phyloP scores from a whole-genome alignment of 2,888 invertebrate genomes.

The Yponomeuta evonymella region DNA sequence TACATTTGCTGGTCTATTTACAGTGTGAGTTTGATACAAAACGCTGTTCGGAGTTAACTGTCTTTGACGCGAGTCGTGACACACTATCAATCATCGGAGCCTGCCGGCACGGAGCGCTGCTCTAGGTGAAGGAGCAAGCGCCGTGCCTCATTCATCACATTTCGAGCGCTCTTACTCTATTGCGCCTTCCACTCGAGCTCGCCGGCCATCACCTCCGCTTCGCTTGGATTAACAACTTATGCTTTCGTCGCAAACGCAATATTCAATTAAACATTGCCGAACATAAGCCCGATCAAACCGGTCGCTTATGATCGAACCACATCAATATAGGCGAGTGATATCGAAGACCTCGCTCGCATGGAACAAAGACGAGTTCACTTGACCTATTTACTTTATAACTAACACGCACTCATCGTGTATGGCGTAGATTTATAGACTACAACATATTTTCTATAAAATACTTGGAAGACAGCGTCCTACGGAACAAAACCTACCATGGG shows the following conservation, averaged over 20 bases:
- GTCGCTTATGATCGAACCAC: background rate
- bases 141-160: constrained; percentile 66
- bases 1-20: constrained; percentile 10
- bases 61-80: constrained; percentile 12
- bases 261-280: background rate
- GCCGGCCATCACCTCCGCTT: constrained; percentile 20
- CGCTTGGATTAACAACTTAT: constrained; percentile 30
- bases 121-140: constrained; percentile 26
- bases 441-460: background rate
- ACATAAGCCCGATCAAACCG: background rate
- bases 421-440: background rate
- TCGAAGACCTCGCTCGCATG: background rate
- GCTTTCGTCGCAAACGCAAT: background rate
- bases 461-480: constrained; percentile 21
- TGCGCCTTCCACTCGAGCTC: constrained; percentile 1
- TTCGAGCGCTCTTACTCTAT: constrained; percentile 57
- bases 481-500: constrained; percentile 33
- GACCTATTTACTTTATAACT: constrained; percentile 7
- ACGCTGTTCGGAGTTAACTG: constrained; percentile 18
- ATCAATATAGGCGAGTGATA: background rate
- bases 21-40: constrained; percentile 22
- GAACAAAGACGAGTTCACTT: constrained; percentile 5
- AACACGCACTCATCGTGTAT: background rate
- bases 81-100: constrained; percentile 61
- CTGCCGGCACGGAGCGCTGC: constrained; percentile 29